Evolutionary conservation across 2,888 invertebrate genomes (phyloP), one percentile per base, ranked within the genome.

Genomic region (Augochlorella aurata): DNA sequence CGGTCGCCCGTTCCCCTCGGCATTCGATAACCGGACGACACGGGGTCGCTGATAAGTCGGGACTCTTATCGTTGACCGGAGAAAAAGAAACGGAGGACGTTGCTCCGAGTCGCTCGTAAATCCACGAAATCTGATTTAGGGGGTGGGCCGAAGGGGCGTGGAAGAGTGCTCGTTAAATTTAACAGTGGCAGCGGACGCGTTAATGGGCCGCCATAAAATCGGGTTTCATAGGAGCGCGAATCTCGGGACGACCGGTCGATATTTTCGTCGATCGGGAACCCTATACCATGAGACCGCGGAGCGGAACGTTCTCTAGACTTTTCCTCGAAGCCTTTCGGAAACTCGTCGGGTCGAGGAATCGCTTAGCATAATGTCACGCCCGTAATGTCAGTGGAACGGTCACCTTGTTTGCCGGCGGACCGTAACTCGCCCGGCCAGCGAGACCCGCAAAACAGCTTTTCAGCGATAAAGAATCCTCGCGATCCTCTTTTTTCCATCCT

Each of bases 291-390:
- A 9, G 29, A 29, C 8, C 29, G 8, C 29, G 29, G 8, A 16
- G 38, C 38, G 38, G 38, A 38, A 38, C 38, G 38, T 2, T 10
- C 47, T 49, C 47, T 3, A 2, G 29, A 29, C 18, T 61, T 61
- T 29, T 61, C 61, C 58, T 24, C 24, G 58, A 12, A 24, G 47
- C 74, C 79, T 73, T 76, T 66, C 50, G 29, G 9, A 45, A 71
- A 82, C 65, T 3, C 82, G 70, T 69, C 38, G 85, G 16, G 61
- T 14, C 61, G 74, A 74, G 58, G 73, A 29, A 71, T 70, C 58
- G 65, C 45, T 79, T 73, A 24, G 74, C 75, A 58, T 87, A 87
- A 87, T 87, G 85, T 82, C 87, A 79, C 75, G 77, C 61, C 29
- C 68, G 47, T 86, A 87, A 87, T 87, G 83, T 78, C 87, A 83